Evolutionary conservation across 2,888 invertebrate genomes (phyloP).

Genomic region (Spisula subtruncata): DNA sequence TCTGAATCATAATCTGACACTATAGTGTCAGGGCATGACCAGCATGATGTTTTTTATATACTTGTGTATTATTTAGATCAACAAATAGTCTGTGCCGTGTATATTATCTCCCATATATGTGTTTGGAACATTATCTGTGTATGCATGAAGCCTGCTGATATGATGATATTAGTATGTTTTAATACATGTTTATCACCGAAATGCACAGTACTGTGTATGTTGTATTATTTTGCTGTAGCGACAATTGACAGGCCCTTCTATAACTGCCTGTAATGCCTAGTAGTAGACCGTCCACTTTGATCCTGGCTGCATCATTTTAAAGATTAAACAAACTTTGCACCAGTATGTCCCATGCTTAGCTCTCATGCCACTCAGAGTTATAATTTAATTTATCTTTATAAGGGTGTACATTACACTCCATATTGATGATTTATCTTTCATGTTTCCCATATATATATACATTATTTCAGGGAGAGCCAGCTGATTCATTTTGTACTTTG

Average conservation of each 20-base stretch:
- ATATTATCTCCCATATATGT: not conserved
- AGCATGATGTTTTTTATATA: not conserved
- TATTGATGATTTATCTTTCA: no score
- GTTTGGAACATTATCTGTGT: not conserved
- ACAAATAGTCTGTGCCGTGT: not conserved
- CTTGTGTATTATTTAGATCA: not conserved
- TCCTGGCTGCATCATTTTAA: no score
- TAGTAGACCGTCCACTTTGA: no score
- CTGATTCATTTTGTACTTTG: constrained; percentile 40
- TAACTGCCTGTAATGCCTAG: no score
- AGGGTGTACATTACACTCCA: no score
- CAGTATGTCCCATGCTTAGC: no score
- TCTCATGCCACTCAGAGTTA: no score
- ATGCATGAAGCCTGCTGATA: constrained; percentile 9
- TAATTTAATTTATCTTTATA: no score
- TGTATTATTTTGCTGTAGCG: not conserved
- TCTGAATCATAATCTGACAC: no score
- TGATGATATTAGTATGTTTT: not conserved
- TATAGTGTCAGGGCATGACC: no score
- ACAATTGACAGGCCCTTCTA: not conserved
- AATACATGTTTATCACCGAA: not conserved
- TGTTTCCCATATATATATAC: not conserved
- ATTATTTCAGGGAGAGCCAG: constrained; percentile 54
- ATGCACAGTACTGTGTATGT: not conserved
- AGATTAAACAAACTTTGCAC: no score